Conservation (phyloP, 2,888 invertebrate species). For the Ypsolopha scabrella region DNA sequence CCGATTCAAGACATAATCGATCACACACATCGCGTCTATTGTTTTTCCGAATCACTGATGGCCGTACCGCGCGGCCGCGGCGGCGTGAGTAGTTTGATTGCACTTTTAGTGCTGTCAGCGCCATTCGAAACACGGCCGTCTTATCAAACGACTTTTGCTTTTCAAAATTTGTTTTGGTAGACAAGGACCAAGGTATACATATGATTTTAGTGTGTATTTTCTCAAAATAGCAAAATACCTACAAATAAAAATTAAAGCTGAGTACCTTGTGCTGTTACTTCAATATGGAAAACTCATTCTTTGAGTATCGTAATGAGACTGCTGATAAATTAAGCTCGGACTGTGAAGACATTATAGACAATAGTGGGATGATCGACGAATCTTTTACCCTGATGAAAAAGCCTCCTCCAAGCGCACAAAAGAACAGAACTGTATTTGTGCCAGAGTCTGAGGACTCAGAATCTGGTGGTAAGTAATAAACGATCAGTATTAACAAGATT, state of each 20-base stretch:
- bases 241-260: no score
- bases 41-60: no score
- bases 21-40: no score
- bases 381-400: conserved; percentile 32
- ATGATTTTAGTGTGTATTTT: conserved; percentile 12
- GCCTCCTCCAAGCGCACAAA: conserved; percentile 12
- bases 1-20: no score
- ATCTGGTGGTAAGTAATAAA: conserved; percentile 28
- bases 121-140: no score
- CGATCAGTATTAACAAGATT: not conserved
- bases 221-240: not conserved
- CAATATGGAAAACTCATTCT: conserved; percentile 52
- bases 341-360: conserved; percentile 50
- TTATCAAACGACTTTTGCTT: conserved; percentile 20
- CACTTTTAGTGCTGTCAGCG: no score
- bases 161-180: conserved; percentile 21
- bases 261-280: not conserved
- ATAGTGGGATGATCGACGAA: conserved; percentile 32
- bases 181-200: no score
- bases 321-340: conserved; percentile 24
- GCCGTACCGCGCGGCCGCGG: no score
- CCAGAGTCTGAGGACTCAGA: conserved; percentile 51
- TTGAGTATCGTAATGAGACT: conserved; percentile 47
- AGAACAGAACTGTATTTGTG: conserved; percentile 46
- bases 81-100: no score